phyloP scores from a whole-genome alignment of 2,888 invertebrate species.

The Beris morrisii region DNA sequence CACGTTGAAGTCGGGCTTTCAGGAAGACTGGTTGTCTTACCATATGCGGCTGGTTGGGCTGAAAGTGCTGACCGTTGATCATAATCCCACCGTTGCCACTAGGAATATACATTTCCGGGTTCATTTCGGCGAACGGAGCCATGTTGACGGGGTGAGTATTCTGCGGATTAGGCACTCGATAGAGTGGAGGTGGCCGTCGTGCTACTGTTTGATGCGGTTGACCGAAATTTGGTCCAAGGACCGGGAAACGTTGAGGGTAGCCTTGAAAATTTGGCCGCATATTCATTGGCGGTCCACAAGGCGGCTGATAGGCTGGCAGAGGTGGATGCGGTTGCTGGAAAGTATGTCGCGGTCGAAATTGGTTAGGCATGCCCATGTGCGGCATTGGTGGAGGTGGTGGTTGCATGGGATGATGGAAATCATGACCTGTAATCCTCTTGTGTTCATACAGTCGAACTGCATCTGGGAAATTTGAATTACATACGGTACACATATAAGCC shows the following conservation, averaged over 20 bases:
- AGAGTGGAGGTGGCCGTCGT: conserved; percentile 27
- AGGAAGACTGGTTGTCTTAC: conserved; percentile 41
- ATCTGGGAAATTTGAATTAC: conserved; percentile 52
- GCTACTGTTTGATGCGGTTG: conserved; percentile 13
- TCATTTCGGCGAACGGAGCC: conserved; percentile 36
- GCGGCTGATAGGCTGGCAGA: conserved; percentile 3
- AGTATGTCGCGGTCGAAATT: conserved; percentile 25
- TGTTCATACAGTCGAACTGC: conserved; percentile 46
- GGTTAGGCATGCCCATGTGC: conserved; percentile 25
- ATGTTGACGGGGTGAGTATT: conserved; percentile 35
- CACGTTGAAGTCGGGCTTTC: conserved; percentile 41
- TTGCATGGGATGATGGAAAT: conserved; percentile 39
- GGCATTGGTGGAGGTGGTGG: conserved; percentile 34
- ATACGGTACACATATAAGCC: conserved; percentile 49
- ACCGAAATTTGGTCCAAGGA: background rate
- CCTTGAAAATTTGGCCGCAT: conserved; percentile 23
- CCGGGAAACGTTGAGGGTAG: conserved; percentile 6
- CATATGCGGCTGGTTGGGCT: conserved; percentile 36
- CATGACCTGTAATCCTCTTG: conserved; percentile 44
- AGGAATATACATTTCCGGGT: conserved; percentile 37
- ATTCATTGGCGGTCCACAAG: conserved; percentile 17
- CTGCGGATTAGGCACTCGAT: conserved; percentile 36
- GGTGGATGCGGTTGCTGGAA: conserved; percentile 20
- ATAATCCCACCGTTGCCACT: conserved; percentile 20
- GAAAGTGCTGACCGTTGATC: conserved; percentile 15